Evolutionary conservation across 2,113 vertebrate genomes (phyloP), one percentile per base, ranked within the genome.

Genomic region (Perca flavescens): DNA sequence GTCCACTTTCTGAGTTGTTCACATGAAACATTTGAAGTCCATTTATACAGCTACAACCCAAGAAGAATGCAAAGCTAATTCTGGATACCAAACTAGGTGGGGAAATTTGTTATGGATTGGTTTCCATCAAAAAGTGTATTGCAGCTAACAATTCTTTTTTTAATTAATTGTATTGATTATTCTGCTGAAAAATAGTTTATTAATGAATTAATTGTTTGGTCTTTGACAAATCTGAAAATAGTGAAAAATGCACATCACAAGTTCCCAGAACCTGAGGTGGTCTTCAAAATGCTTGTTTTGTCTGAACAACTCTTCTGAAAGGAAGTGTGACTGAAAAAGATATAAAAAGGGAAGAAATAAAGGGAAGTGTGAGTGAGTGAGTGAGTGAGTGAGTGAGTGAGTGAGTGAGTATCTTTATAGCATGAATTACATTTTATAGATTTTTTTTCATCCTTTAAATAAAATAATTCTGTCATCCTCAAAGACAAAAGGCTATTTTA

Each of bases 1-100:
- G 82, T 83, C 53, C 49, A 31, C 16, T 62, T 16, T 64, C 49
- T 63, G 34, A 49, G 68, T 4, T 74, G 31, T 25, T 63, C 47
- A 54, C 61, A 43, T 69, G 21, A 67, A 58, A 52, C 7, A 36
- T 25, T 60, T 10, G 28, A 49, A 7, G 64, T n/a, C 40, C 28
- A 36, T 53, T 68, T 50, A 36, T 40, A 54, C 11, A 5, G 14
- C 61, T 36, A 46, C 36, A 40, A 53, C 17, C 13, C 17, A 17
- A 11, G 16, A 81, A 54, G 25, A 74, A 74, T 21, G 64, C n/a
- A 43, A 60, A 34, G 31, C 5, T 36, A 63, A 74, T 22, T 58
- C n/a, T 58, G 43, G 17, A 75, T 28, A 71, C 53, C n/a, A 78
- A 58, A 22, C 19, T 16, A 28, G 25, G 61, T 2, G 17, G 16